Evolutionary conservation across 2,888 invertebrate genomes (phyloP).

Genomic region (Ichneumon xanthorius): DNA sequence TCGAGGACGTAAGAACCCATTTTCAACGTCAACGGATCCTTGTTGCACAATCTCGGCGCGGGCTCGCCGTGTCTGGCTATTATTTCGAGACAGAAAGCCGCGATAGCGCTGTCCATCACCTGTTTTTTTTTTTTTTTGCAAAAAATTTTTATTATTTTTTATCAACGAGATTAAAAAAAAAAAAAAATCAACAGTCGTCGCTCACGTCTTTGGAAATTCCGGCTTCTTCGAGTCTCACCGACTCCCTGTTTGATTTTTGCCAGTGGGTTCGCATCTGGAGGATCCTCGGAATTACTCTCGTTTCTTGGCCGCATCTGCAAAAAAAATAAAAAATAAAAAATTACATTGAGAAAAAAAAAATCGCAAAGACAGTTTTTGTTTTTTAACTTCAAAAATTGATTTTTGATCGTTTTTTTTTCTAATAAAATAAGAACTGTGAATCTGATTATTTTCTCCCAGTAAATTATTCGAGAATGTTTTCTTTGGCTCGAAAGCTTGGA

Average conservation of each 20-base stretch:
- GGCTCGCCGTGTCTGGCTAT: conserved; percentile 98
- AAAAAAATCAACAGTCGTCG: conserved; percentile 34
- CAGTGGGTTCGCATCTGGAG: conserved; percentile 98
- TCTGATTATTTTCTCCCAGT: no score
- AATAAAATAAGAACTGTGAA: no score
- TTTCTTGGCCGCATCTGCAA: conserved; percentile 96
- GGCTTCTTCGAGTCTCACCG: conserved; percentile 95
- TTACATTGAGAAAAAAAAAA: background rate
- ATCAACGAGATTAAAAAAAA: background rate
- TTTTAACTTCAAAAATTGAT: background rate
- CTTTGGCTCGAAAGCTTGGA: background rate
- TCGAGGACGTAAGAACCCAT: conserved; percentile 97
- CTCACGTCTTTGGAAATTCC: conserved; percentile 94
- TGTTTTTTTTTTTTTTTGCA: conserved; percentile 72
- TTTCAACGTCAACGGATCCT: conserved; percentile 99
- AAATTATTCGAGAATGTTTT: background rate
- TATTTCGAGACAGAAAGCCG: conserved; percentile 98
- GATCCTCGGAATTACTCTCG: conserved; percentile 97
- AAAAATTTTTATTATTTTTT: conserved; percentile 24
- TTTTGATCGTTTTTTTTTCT: background rate
- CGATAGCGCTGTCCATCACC: conserved; percentile 97
- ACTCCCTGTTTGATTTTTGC: conserved; percentile 97
- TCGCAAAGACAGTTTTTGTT: no score
- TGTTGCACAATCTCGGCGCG: conserved; percentile 98
- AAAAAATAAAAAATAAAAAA: background rate